These are phyloP conservation scores for Helicoverpa assulta DNA, from an alignment of 2,888 invertebrate species.

Conservation along the genomic window DNA sequence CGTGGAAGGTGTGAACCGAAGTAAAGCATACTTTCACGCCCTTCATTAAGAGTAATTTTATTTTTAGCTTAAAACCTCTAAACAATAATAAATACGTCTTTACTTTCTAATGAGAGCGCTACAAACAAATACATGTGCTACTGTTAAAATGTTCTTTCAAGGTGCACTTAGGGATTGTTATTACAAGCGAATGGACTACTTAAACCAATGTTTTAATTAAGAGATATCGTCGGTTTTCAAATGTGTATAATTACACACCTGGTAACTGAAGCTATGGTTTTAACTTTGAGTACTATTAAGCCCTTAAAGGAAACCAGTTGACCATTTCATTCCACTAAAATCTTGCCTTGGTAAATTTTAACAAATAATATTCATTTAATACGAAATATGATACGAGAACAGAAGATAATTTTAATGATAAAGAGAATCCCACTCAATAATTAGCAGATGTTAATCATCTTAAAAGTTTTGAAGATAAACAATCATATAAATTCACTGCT, in stretches of 20 bases:
- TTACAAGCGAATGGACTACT: constrained; percentile 28
- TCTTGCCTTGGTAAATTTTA: background rate
- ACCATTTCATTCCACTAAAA: too few relatives aligned
- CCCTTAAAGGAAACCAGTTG: too few relatives aligned
- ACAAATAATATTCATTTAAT: background rate
- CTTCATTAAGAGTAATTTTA: constrained; percentile 75
- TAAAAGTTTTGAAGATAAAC: constrained; percentile 36
- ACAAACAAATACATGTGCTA: constrained; percentile 66
- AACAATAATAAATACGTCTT: constrained; percentile 80
- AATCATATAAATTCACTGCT: constrained; percentile 34
- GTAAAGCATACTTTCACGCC: constrained; percentile 79
- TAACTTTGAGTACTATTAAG: too few relatives aligned
- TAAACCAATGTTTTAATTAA: constrained; percentile 26
- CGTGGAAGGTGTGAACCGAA: constrained; percentile 86
- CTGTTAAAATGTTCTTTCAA: constrained; percentile 63
- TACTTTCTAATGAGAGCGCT: constrained; percentile 74
- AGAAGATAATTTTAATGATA: background rate
- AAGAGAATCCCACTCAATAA: constrained; percentile 37
- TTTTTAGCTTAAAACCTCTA: constrained; percentile 80
- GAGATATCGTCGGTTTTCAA: background rate
- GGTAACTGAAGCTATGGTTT: too few relatives aligned
- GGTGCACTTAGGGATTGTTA: constrained; percentile 55
- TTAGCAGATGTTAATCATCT: constrained; percentile 46
- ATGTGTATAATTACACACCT: too few relatives aligned
- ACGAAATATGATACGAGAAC: background rate